These are phyloP conservation scores for Antedon mediterranea DNA, from an alignment of 53 echinoderm and acorn worm species.

Conservation along the genomic window DNA sequence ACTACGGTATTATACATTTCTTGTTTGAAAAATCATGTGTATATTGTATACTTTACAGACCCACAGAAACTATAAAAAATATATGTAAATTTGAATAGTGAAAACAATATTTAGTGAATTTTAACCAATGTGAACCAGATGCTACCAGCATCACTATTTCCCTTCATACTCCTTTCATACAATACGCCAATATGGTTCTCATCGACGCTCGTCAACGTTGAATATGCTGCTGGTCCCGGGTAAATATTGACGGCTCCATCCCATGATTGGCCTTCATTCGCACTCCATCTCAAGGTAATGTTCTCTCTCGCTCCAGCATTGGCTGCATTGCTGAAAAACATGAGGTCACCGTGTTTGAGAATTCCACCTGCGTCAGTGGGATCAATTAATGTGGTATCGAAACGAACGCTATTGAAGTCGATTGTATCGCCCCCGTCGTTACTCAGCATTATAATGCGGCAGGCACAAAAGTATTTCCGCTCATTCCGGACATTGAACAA, in stretches of 20 bases:
- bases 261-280: slow-evolving; percentile 44
- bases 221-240: slow-evolving; percentile 50
- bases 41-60: too few relatives aligned
- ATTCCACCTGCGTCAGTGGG: slow-evolving; percentile 49
- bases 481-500: slow-evolving; percentile 51
- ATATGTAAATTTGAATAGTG: too few relatives aligned
- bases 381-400: slow-evolving; percentile 44
- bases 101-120: background rate
- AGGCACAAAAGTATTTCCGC: slow-evolving; percentile 44
- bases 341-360: slow-evolving; percentile 21
- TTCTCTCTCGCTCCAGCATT: slow-evolving; percentile 26
- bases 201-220: slow-evolving; percentile 41
- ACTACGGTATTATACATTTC: too few relatives aligned
- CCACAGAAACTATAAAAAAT: too few relatives aligned
- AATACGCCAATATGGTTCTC: slow-evolving; percentile 55
- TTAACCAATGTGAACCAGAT: background rate
- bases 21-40: too few relatives aligned
- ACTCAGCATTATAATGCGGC: slow-evolving; percentile 50
- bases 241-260: slow-evolving; percentile 29
- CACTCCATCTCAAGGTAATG: slow-evolving; percentile 61
- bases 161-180: slow-evolving; percentile 29
- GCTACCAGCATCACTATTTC: background rate
- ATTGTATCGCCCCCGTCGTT: slow-evolving; percentile 60
- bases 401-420: slow-evolving; percentile 17
- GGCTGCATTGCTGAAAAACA: slow-evolving; percentile 61